Conservation (phyloP, 1,140 invertebrate species). For the Aleiodes sp. region DNA sequence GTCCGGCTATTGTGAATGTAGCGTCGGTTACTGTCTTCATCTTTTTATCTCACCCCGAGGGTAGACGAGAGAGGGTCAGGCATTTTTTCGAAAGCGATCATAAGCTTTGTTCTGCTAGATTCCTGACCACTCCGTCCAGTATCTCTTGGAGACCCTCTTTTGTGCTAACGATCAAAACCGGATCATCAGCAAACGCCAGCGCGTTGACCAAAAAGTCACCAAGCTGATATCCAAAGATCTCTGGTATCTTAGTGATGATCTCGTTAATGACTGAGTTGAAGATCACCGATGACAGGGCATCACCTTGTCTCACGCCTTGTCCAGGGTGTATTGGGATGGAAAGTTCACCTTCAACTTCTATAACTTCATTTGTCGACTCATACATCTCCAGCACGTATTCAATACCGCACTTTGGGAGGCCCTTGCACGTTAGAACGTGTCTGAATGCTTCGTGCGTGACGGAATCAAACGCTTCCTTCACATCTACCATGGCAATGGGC, state of each 20-base stretch:
- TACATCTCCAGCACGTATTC: slow-evolving; percentile 22
- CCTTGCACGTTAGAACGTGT: slow-evolving; percentile 21
- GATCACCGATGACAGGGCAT: slow-evolving; percentile 63
- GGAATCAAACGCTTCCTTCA: slow-evolving; percentile 60
- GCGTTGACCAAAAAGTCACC: slow-evolving; percentile 38
- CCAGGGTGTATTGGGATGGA: slow-evolving; percentile 1
- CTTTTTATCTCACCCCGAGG: slow-evolving; percentile 26
- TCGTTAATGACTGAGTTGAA: slow-evolving; percentile 65
- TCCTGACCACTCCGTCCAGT: slow-evolving; percentile 15
- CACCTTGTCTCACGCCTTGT: slow-evolving; percentile 65
- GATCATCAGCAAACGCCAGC: slow-evolving; percentile 60
- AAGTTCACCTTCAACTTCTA: not conserved
- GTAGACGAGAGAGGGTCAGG: slow-evolving; percentile 45
- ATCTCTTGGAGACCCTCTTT: slow-evolving; percentile 37
- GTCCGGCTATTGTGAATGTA: not conserved
- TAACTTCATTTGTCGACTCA: not conserved
- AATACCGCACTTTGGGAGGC: slow-evolving; percentile 3
- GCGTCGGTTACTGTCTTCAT: slow-evolving; percentile 32
- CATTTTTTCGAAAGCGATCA: slow-evolving; percentile 50
- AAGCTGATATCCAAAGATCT: slow-evolving; percentile 42
- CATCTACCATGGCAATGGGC: slow-evolving; percentile 39
- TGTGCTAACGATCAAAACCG: slow-evolving; percentile 51
- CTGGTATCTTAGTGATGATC: slow-evolving; percentile 41
- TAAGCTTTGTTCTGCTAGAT: slow-evolving; percentile 43
- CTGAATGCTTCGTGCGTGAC: slow-evolving; percentile 44